Conservation (phyloP, 2,888 invertebrate species). For the Altica lythri region DNA sequence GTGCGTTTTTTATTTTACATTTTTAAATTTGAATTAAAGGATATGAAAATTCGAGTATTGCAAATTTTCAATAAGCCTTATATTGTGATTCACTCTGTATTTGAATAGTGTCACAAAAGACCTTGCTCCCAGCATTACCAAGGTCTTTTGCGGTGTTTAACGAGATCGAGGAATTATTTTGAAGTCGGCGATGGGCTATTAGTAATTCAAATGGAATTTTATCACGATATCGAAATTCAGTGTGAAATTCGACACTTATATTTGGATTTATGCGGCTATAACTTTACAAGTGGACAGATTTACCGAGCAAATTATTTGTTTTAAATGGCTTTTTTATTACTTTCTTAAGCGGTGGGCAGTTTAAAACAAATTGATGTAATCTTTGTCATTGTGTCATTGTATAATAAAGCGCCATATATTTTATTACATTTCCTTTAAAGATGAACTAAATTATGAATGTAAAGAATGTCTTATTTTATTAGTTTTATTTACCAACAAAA, state of each 20-base stretch:
- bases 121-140: constrained; percentile 37
- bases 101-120: constrained; percentile 23
- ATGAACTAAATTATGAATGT: too few relatives aligned
- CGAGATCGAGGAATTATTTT: constrained; percentile 32
- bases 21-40: too few relatives aligned
- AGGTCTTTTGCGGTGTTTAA: constrained; percentile 37
- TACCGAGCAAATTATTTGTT: constrained; percentile 7
- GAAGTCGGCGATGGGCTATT: constrained; percentile 19
- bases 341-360: background rate
- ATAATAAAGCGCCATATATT: too few relatives aligned
- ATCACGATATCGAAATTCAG: constrained; percentile 17
- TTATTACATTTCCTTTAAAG: too few relatives aligned
- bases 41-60: too few relatives aligned
- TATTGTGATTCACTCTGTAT: constrained; percentile 7
- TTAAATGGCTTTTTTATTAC: background rate
- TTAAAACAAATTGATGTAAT: background rate
- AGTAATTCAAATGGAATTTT: constrained; percentile 21
- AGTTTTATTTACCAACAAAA: too few relatives aligned
- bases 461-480: too few relatives aligned
- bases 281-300: constrained; percentile 13
- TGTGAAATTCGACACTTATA: constrained; percentile 16
- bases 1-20: too few relatives aligned
- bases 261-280: constrained; percentile 10
- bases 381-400: too few relatives aligned
- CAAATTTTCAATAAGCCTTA: too few relatives aligned